phyloP scores from a whole-genome alignment of 2,888 invertebrate genomes.

The Trilocha varians region DNA sequence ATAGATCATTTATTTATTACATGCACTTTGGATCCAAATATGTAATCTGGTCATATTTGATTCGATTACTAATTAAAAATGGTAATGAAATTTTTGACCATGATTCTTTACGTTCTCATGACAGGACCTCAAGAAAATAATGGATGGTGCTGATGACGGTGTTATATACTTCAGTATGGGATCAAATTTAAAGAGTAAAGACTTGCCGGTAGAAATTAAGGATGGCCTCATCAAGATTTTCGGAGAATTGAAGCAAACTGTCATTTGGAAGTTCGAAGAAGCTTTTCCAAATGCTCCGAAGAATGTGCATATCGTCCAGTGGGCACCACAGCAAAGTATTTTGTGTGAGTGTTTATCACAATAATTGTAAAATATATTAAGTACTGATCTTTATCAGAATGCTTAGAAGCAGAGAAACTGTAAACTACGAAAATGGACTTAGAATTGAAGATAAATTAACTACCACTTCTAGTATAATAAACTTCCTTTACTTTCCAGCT shows the following conservation, averaged over 20 bases:
- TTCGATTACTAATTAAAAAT: not conserved
- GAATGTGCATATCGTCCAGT: slow-evolving; percentile 51
- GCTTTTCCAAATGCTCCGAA: slow-evolving; percentile 31
- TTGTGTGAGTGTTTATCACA: slow-evolving; percentile 23
- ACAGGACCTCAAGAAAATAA: slow-evolving; percentile 31
- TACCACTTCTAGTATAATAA: not conserved
- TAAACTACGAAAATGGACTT: too few relatives aligned
- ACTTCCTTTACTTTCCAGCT: slow-evolving; percentile 5
- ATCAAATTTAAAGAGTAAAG: slow-evolving; percentile 31
- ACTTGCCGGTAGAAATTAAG: slow-evolving; percentile 26
- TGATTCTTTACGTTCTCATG: slow-evolving; percentile 2
- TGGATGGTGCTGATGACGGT: slow-evolving; percentile 35
- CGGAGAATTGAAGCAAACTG: slow-evolving; percentile 43
- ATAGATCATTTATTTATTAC: not conserved
- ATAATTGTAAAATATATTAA: not conserved
- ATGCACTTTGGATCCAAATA: not conserved
- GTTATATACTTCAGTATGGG: slow-evolving; percentile 50
- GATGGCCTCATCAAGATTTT: slow-evolving; percentile 37
- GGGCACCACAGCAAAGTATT: slow-evolving; percentile 46
- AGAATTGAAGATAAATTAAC: too few relatives aligned
- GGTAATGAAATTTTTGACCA: not conserved
- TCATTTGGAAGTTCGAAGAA: slow-evolving; percentile 60
- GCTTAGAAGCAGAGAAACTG: too few relatives aligned
- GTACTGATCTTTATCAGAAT: not conserved
- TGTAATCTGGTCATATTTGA: not conserved